Percentiles rank a stretch among this genome's conserved stretches.
These are phyloP conservation scores for Yasuhikotakia modesta DNA, from an alignment of 2,797 vertebrate species.

Conservation along the genomic window DNA sequence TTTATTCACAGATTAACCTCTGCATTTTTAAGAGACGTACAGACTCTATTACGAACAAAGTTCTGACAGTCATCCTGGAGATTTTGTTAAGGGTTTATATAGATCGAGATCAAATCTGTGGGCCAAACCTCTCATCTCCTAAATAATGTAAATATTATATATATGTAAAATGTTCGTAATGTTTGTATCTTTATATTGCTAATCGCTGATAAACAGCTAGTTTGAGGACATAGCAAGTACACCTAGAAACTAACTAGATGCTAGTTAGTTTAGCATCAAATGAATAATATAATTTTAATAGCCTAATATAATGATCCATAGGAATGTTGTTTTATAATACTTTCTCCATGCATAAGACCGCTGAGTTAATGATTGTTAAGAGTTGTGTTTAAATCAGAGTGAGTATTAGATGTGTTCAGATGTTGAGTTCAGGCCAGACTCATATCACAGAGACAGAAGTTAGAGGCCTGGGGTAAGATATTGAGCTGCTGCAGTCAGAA, in stretches of 20 bases:
- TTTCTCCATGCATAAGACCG: neutral
- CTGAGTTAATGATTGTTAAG: neutral
- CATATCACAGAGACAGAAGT: conserved; percentile 70
- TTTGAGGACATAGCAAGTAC: no score
- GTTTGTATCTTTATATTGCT: neutral
- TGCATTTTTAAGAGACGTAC: no score
- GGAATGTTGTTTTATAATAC: neutral
- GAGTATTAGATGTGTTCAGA: conserved; percentile 40
- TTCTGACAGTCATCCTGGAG: no score
- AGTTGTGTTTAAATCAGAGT: neutral
- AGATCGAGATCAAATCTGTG: no score
- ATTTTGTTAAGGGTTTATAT: no score
- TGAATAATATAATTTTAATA: neutral
- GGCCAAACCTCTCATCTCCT: no score
- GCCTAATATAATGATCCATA: neutral
- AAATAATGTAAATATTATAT: no score
- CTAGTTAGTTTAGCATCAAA: no score
- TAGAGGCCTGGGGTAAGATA: conserved; percentile 73
- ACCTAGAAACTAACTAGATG: no score
- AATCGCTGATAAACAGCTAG: neutral
- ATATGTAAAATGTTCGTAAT: no score
- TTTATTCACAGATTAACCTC: no score
- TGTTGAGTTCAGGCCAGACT: conserved; percentile 69
- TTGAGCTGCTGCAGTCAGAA: conserved; percentile 73
- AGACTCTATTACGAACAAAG: no score